A percentile compares a stretch with the other conserved stretches of the same genome.
Conservation (phyloP, 2,797 vertebrate genomes). For the Coendou prehensilis region DNA sequence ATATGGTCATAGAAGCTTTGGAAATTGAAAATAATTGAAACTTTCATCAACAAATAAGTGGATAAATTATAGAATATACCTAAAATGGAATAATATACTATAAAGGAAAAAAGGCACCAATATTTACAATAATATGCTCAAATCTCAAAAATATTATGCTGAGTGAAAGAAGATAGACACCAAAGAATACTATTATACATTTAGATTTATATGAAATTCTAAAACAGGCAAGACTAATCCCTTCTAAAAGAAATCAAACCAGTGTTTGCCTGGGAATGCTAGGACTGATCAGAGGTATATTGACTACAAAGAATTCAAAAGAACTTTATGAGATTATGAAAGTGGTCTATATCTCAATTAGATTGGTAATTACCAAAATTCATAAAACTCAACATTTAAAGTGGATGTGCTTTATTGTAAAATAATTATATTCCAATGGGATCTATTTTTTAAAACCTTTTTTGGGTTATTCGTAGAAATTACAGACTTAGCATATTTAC, state of each 20-base stretch:
- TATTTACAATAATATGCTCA: not conserved
- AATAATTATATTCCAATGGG: not conserved
- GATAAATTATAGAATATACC: not conserved
- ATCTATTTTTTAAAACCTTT: not conserved
- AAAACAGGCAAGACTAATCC: not conserved
- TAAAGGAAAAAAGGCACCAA: not conserved
- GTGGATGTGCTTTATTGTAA: not conserved
- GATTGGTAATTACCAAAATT: not conserved
- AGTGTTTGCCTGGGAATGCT: not conserved
- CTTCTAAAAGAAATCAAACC: not conserved
- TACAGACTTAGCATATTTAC: not conserved
- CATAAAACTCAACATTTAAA: not conserved
- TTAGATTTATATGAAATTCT: slow-evolving; percentile 34
- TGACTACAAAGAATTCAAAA: not conserved
- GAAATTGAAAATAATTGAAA: slow-evolving; percentile 20
- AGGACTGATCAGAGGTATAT: not conserved
- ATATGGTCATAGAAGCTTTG: not conserved
- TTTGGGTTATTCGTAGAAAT: slow-evolving; percentile 12
- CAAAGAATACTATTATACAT: not conserved
- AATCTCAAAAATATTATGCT: not conserved
- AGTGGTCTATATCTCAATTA: not conserved
- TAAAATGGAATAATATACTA: not conserved
- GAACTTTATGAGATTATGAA: not conserved
- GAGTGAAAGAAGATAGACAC: not conserved
- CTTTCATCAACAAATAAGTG: not conserved